Conservation (phyloP, 2,888 invertebrate genomes). For the Macaria notata region DNA sequence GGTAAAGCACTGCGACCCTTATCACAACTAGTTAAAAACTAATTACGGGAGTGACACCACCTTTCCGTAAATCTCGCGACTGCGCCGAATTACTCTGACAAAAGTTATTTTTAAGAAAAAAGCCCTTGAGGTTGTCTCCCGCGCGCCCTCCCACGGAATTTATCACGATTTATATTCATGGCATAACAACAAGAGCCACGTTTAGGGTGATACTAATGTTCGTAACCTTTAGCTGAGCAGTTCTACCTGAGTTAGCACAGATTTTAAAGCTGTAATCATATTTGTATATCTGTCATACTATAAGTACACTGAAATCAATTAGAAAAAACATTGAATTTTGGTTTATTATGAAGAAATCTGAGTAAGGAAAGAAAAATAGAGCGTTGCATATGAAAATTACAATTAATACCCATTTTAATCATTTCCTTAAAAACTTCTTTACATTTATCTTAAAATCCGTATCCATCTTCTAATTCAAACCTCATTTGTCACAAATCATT, state of each 20-base stretch:
- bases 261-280: background rate
- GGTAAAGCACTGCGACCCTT: slow-evolving; percentile 75
- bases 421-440: too few species aligned
- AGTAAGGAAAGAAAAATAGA: too few species aligned
- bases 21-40: slow-evolving; percentile 83
- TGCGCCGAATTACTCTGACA: slow-evolving; percentile 80
- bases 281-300: too few species aligned
- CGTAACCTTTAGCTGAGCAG: slow-evolving; percentile 63
- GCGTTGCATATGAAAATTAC: too few species aligned
- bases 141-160: slow-evolving; percentile 70
- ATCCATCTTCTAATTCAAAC: slow-evolving; percentile 15
- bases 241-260: slow-evolving; percentile 23
- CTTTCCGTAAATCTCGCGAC: slow-evolving; percentile 77
- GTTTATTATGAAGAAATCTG: too few species aligned
- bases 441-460: too few species aligned
- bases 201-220: slow-evolving; percentile 75
- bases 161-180: slow-evolving; percentile 85
- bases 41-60: slow-evolving; percentile 82
- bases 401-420: too few species aligned
- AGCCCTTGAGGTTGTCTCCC: slow-evolving; percentile 72
- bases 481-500: slow-evolving; percentile 39
- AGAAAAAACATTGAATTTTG: too few species aligned
- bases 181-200: slow-evolving; percentile 78
- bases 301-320: too few species aligned
- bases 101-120: slow-evolving; percentile 83